Conservation (phyloP, 2,113 vertebrate genomes). For the Benitochromis conjunctus region DNA sequence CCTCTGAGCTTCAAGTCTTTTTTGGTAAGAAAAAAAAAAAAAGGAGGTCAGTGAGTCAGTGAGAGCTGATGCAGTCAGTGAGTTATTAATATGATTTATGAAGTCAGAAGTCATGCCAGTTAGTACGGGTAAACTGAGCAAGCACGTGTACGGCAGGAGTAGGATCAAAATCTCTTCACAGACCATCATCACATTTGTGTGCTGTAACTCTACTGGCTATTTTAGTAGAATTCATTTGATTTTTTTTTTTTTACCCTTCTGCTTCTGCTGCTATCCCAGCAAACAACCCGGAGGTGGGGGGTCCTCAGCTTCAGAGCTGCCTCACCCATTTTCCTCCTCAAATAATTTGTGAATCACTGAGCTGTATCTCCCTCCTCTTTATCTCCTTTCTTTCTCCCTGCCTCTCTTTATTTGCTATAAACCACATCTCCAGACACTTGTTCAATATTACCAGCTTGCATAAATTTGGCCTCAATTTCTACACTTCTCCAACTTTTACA, state of each 20-base stretch:
- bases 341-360: slow-evolving; percentile 34
- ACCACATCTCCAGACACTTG: slow-evolving; percentile 25
- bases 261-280: neutral
- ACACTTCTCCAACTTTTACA: neutral
- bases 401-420: slow-evolving; percentile 23
- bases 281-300: neutral
- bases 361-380: neutral
- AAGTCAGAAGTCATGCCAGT: neutral
- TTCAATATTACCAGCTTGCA: slow-evolving; percentile 33
- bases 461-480: slow-evolving; percentile 29
- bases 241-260: neutral
- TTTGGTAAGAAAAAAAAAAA: neutral
- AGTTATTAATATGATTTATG: neutral
- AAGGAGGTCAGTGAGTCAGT: neutral
- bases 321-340: slow-evolving; percentile 12
- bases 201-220: neutral
- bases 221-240: neutral
- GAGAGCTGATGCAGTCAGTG: neutral
- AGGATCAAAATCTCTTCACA: neutral
- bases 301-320: slow-evolving; percentile 7
- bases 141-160: neutral
- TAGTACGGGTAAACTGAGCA: neutral
- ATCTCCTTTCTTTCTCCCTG: neutral
- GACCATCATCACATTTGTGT: neutral
- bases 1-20: neutral